Evolutionary conservation across 2,888 invertebrate genomes (phyloP), one percentile per base, ranked within the genome.

Genomic region (Synergus gifuensis): DNA sequence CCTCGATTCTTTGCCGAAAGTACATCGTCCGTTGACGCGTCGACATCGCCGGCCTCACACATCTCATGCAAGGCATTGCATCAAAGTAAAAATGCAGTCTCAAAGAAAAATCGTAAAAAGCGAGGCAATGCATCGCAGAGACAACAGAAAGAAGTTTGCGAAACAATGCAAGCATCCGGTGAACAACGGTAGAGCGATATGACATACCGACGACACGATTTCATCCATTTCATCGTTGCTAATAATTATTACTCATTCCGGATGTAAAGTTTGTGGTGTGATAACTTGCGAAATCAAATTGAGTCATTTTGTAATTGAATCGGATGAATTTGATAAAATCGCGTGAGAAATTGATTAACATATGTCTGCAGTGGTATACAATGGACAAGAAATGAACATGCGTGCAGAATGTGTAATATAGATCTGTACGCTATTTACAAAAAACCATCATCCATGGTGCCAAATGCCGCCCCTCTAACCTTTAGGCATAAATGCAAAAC

Each of bases 21-120:
- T 88, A 89, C 89, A 90, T 89, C 89, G 89, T 85, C 87, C 88
- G 84, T 83, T 81, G 86, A 84, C 84, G 83, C 85, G 78, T 82
- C 86, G 85, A 86, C 88, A 87, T 87, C 87, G 28, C 28, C 28
- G 86, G 83, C 86, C 85, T 85, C 84, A 81, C 77, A 73, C 77
- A 78, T 80, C 22, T 46, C 64, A 46, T 22, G 42, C 66, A 78
- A 69, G 76, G 44, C 54, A 76, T 66, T 81, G 78, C 79, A 78
- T 78, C 80, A 76, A 78, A 63, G 58, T 77, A 63, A 67, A 67
- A 49, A 78, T 76, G 80, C 78, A 60, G 69, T 54, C 49, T 28
- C n/a, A 73, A 54, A 73, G 54, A 73, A 58, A 18, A 73, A 73
- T 73, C 36, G 54, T 54, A 36, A 73, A 73, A 69, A 69, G 77